These are phyloP conservation scores for Columbina picui DNA, from an alignment of 2,113 vertebrate genomes.

Conservation along the genomic window DNA sequence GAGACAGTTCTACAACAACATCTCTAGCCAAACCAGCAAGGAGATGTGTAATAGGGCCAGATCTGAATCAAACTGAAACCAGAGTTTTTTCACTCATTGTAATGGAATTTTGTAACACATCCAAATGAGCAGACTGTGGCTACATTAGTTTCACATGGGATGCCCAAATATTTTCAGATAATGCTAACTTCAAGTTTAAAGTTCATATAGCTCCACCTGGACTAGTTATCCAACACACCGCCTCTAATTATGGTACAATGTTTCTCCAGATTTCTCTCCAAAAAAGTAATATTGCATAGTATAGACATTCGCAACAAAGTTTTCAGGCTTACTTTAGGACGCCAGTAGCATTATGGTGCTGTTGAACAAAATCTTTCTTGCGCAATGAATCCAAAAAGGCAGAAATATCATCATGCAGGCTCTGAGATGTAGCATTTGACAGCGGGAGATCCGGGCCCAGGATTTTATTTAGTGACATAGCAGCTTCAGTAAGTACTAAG, in stretches of 20 bases:
- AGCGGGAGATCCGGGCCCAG: conserved; percentile 58
- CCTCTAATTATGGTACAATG: neutral
- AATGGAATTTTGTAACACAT: neutral
- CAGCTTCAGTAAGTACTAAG: conserved; percentile 77
- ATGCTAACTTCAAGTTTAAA: neutral
- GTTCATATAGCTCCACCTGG: neutral
- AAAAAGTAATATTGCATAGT: neutral
- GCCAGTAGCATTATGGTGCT: conserved; percentile 36
- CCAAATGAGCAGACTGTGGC: neutral
- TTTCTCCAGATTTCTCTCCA: neutral
- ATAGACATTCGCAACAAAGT: accelerated
- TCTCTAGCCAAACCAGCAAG: neutral
- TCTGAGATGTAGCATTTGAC: conserved; percentile 67
- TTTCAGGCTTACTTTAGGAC: conserved; percentile 78
- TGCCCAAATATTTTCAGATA: neutral
- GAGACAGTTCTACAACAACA: neutral
- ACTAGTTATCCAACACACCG: neutral
- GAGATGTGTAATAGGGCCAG: neutral
- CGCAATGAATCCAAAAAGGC: conserved; percentile 74
- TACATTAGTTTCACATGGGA: neutral
- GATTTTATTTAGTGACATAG: conserved; percentile 78
- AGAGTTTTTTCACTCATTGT: neutral
- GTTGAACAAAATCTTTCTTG: conserved; percentile 51
- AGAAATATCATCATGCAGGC: conserved; percentile 73
- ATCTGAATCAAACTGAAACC: neutral